Conservation (phyloP, 2,888 invertebrate genomes). For the Cephus rjabovi region DNA sequence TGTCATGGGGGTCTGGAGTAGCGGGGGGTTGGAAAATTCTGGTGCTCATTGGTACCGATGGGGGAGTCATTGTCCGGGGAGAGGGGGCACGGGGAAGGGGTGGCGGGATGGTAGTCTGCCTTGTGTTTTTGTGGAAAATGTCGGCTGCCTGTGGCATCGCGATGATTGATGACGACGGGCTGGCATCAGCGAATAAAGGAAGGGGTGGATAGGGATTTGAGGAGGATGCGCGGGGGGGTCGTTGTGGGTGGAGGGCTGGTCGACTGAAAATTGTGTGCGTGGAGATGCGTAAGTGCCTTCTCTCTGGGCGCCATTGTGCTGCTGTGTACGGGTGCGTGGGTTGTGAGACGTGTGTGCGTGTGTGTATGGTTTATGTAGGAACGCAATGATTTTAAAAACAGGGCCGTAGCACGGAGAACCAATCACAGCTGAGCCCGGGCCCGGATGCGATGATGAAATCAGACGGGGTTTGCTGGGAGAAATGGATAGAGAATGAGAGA, state of each 20-base stretch:
- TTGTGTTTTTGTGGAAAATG: conserved; percentile 59
- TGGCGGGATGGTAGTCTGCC: conserved; percentile 37
- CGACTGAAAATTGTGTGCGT: conserved; percentile 18
- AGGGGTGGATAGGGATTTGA: neutral
- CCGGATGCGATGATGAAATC: conserved; percentile 50
- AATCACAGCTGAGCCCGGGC: conserved; percentile 15
- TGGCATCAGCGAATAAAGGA: conserved; percentile 14
- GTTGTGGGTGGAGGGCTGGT: conserved; percentile 5
- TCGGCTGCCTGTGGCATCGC: conserved; percentile 60
- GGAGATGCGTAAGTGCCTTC: conserved; percentile 9
- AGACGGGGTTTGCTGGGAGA: conserved; percentile 25
- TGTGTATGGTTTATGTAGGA: neutral
- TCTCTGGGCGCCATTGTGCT: conserved; percentile 4
- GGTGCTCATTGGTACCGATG: conserved; percentile 20
- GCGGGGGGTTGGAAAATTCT: conserved; percentile 10
- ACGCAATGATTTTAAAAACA: conserved; percentile 4
- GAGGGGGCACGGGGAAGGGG: conserved; percentile 25
- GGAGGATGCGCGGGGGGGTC: neutral
- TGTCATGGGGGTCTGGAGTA: conserved; percentile 19
- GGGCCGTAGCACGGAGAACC: conserved; percentile 4
- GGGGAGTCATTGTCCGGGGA: conserved; percentile 10
- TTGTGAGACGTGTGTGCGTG: conserved; percentile 12
- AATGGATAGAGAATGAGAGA: neutral
- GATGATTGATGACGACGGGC: conserved; percentile 64
- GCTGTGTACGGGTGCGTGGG: conserved; percentile 19